These are phyloP conservation scores for Acrobasis repandana DNA, from an alignment of 2,888 invertebrate species.

Conservation along the genomic window DNA sequence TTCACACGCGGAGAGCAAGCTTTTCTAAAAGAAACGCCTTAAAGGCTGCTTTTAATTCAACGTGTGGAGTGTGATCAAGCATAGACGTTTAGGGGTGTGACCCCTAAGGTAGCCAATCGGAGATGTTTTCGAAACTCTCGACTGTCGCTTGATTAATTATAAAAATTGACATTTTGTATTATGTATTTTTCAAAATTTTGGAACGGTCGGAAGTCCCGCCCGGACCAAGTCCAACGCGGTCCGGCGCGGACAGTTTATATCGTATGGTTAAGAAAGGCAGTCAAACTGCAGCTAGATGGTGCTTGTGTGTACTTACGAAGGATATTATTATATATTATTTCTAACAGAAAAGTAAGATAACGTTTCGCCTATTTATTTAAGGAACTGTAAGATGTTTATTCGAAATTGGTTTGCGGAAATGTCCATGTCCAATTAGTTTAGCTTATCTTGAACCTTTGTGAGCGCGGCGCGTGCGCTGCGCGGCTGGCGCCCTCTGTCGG, in stretches of 20 bases:
- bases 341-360: constrained; percentile 47
- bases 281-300: constrained; percentile 73
- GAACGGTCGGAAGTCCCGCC: constrained; percentile 43
- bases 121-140: constrained; percentile 5
- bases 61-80: neutral
- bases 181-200: constrained; percentile 37
- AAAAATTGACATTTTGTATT: constrained; percentile 43
- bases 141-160: constrained; percentile 29
- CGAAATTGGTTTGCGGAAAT: constrained; percentile 43
- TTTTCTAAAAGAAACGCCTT: neutral
- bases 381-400: constrained; percentile 41
- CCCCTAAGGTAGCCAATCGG: neutral
- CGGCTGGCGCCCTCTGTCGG: constrained; percentile 39
- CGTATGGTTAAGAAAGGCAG: constrained; percentile 61
- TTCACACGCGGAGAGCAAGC: neutral
- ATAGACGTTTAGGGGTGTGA: neutral
- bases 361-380: constrained; percentile 68
- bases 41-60: neutral
- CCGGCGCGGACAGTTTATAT: constrained; percentile 49
- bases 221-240: constrained; percentile 30
- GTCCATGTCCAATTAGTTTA: constrained; percentile 49
- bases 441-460: constrained; percentile 50
- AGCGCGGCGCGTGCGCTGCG: constrained; percentile 50
- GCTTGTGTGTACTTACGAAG: constrained; percentile 79
- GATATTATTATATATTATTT: constrained; percentile 65